A percentile compares a stretch with the other conserved stretches of the same genome.
Conservation (phyloP, 2,888 invertebrate species). For the Caenorhabditis sp. region DNA sequence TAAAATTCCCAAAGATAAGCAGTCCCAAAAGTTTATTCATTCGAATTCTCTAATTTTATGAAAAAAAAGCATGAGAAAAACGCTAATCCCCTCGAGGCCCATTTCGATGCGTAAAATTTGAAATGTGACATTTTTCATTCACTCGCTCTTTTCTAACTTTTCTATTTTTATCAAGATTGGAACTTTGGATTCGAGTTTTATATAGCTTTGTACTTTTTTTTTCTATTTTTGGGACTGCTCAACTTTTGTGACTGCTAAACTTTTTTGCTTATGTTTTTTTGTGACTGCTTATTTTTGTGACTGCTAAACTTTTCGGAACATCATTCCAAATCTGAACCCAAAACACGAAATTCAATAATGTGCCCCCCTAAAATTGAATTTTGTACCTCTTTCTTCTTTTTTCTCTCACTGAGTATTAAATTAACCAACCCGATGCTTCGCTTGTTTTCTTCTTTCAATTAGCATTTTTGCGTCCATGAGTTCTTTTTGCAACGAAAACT, state of each 20-base stretch:
- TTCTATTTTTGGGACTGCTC: neutral
- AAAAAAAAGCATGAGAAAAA: neutral
- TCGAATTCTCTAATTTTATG: no score
- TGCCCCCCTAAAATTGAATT: no score
- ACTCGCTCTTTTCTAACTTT: neutral
- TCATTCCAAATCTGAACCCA: no score
- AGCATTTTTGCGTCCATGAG: neutral
- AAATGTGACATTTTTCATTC: slow-evolving; percentile 1
- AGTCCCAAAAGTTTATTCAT: no score
- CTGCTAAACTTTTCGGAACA: no score
- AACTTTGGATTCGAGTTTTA: neutral
- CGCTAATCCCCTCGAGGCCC: neutral
- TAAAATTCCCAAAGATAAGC: no score
- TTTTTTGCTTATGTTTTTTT: no score
- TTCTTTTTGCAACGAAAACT: neutral
- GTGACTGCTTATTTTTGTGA: no score
- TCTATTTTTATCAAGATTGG: neutral
- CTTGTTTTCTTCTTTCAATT: neutral
- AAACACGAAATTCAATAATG: no score
- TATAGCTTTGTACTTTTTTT: neutral
- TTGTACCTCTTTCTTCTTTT: neutral
- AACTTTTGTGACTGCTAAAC: no score
- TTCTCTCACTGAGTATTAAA: neutral
- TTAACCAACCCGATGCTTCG: neutral
- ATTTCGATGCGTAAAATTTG: neutral